Evolutionary conservation across 2,797 vertebrate genomes (phyloP).

Genomic region (Antrozous pallidus): DNA sequence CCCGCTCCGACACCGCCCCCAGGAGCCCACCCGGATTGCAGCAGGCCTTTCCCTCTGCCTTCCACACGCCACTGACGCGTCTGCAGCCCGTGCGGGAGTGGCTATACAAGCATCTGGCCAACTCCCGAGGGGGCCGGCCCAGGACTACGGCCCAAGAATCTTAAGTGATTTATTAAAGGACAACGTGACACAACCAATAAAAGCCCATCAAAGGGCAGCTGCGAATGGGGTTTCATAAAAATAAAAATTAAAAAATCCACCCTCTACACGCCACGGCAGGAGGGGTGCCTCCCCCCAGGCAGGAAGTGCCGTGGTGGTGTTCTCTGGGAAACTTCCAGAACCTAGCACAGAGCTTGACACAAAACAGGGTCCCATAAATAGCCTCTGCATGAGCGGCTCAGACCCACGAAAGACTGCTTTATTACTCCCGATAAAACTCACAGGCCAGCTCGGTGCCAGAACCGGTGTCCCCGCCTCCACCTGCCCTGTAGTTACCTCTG

Average conservation of each 20-base stretch:
- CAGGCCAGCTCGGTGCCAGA: neutral
- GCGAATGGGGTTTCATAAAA: neutral
- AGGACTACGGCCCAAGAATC: neutral
- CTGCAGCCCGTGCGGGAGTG: neutral
- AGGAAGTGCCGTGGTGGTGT: neutral
- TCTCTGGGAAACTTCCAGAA: neutral
- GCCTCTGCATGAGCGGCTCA: neutral
- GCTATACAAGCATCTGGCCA: neutral
- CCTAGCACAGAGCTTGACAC: neutral
- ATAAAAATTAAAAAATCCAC: neutral
- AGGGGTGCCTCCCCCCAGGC: neutral
- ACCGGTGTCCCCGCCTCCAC: neutral
- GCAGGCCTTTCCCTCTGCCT: neutral
- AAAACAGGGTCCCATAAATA: neutral
- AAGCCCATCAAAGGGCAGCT: neutral
- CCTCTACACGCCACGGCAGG: rapidly evolving
- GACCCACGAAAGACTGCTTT: neutral
- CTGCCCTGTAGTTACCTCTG: neutral
- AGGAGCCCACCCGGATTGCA: neutral
- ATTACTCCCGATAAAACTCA: neutral
- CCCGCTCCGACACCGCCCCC: neutral
- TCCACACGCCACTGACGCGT: neutral
- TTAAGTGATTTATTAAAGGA: neutral
- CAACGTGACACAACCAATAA: neutral
- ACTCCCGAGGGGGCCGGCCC: neutral